Evolutionary conservation across 2,888 invertebrate genomes (phyloP), one percentile per base, ranked within the genome.

Genomic region (Diarsia mendica): DNA sequence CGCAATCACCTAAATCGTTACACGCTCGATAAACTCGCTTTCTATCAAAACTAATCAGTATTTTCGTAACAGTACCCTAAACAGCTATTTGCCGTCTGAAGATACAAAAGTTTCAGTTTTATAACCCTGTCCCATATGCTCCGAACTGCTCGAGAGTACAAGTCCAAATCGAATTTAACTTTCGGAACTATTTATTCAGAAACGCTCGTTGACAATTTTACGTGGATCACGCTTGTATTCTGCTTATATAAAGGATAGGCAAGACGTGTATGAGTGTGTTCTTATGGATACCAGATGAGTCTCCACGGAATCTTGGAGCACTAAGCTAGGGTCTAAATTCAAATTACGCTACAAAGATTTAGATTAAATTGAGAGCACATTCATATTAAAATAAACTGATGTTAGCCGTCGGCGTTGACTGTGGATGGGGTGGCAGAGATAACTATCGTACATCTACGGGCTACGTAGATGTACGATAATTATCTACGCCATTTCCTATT

Each of bases 141-240:
- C 67, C 48, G 61, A 63, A 70, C 75, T 67, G 60, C 76, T 67
- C 67, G 61, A 61, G 48, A 63, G 66, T 65, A 69, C 75, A 70
- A 73, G 28, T 77, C 70, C 72, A 77, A 87, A 87, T 87, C 80
- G 86, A 87, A 86, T 87, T 85, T 77, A 78, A 87, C 75, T 87
- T 86, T 78, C 68, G 63, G 44, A 67, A 80, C 74, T 66, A 63
- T 80, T 80, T 81, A 83, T 87, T 79, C 81, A 67, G 78, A 78
- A 75, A 72, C 63, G 58, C 46, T 23, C 75, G 82, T 68, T 81
- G 85, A 77, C 82, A 70, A 67, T 75, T 85, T 81, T 79, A 79
- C 44, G 46, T 0, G 18, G 11, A 13, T 18, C 23, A 3, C 20
- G 60, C 51, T 68, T 46, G 68, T 61, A 18, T 77, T 60, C 0